Base-by-base conservation (phyloP, 1,140 invertebrate species). In the Bicyclus anynana region DNA sequence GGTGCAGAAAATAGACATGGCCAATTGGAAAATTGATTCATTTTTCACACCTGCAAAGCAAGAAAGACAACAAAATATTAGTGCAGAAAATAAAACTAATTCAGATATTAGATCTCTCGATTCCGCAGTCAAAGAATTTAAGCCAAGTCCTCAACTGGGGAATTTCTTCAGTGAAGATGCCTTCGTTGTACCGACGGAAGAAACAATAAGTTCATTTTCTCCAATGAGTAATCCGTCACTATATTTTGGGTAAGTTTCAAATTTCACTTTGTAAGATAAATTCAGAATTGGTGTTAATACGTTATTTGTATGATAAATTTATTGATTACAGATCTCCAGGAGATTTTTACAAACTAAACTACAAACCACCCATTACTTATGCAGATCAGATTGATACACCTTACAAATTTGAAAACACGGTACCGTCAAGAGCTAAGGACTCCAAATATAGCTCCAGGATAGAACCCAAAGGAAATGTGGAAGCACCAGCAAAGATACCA, bases 91-190 rank as follows among this genome's bases (percentile, higher is more conserved):
- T 12, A 26, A 27, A 14, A 62, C 59, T 42, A 59, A 69, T 46
- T 38, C 46, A 3, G 35, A 44, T 16, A 56, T 59, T 58, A 59
- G 18, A 67, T 65, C 17, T 64, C 56, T 21, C 16, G 53, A 21
- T 51, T 26, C 18, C 62, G 57, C 1, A 14, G 42, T 3, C 17
- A 72, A 75, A 29, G 72, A 81, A 10, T 87, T 85, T 26, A 84
- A 70, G 33, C 79, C 84, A 5, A 87, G 84, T 62, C 77, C 74
- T 27, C 78, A 73, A 47, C 55, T 87, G 18, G 78, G 69, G 9
- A 76, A 57, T 33, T 83, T 74, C 53, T 70, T 76, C 40, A 77
- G 78, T 44, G 74, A 75, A 35, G 69, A 80, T n/a, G 59, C 59
- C 33, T 64, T 70, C n/a, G 47, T 59, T 13, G 9, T 68, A 23